phyloP scores from a whole-genome alignment of 2,797 vertebrate genomes.

The Onychomys arenicola region DNA sequence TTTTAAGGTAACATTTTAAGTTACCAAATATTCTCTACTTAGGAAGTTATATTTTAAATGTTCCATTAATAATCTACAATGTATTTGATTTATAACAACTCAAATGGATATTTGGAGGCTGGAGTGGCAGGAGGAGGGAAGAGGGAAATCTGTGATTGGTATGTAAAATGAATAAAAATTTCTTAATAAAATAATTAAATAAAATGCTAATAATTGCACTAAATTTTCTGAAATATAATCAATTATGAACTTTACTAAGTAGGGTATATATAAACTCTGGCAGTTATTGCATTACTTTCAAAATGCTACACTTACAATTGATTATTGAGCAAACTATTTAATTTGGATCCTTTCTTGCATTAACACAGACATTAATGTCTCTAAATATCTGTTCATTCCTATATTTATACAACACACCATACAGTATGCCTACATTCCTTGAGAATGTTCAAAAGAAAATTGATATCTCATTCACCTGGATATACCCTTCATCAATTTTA shows the following conservation, averaged over 20 bases:
- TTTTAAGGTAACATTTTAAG: not conserved
- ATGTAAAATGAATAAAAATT: no score
- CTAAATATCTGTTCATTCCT: not conserved
- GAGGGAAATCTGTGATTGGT: no score
- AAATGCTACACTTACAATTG: not conserved
- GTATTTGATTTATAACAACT: not conserved
- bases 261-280: not conserved
- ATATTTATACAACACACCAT: not conserved
- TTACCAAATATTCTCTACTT: not conserved
- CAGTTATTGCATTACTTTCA: not conserved
- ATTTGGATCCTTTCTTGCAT: not conserved
- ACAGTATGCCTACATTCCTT: not conserved
- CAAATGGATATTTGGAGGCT: not conserved
- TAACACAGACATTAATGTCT: not conserved
- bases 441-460: not conserved
- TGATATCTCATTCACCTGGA: not conserved
- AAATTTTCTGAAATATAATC: not conserved
- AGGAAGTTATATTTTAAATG: constrained; percentile 13
- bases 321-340: not conserved
- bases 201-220: not conserved
- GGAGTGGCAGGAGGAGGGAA: no score
- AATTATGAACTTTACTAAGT: not conserved
- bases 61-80: not conserved
- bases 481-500: not conserved
- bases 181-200: no score